Base-by-base conservation (phyloP, 2,888 invertebrate genomes). In the Ichneumoninae sp. region DNA sequence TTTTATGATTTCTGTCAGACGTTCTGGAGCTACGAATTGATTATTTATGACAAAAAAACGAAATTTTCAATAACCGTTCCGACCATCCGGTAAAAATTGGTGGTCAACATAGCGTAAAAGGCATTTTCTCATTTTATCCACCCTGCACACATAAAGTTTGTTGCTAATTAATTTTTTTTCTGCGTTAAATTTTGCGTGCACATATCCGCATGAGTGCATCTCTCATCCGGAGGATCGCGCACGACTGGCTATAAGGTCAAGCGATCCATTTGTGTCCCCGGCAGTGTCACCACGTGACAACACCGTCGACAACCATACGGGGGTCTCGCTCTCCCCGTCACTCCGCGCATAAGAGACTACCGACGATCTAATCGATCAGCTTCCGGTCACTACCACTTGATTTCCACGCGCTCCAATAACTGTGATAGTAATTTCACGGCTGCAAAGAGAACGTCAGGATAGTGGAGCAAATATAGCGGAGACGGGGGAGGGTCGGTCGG, bases 321-420 rank as follows among this genome's bases (percentile, higher is more conserved):
- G n/a, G 57, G 50, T 70, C 57, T 70, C 26, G 26, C 30, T 60
- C 60, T 30, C 30, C 30, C 22, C 13, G 26, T 33, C 33, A 30
- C 16, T 33, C 62, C 30, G 71, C 79, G 84, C 60, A 74, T 75
- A 72, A 74, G 69, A 78, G 78, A 79, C 70, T 62, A 69, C 50
- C 26, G 62, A 47, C 79, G 68, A 75, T 81, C 77, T 85, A 85
- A 86, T 86, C 85, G 85, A 87, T 86, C 80, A 72, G 75, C 82
- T 85, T 85, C 83, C 86, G 85, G 85, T 85, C 83, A 87, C 83
- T 84, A 83, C 85, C 86, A 85, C 86, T 86, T 85, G 82, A 85
- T 85, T 84, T 80, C 70, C 76, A 86, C 82, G 81, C 86, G 83
- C 85, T 86, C 86, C 85, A 85, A 84, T 85, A 84, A 86, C 81